Percentiles rank a stretch among this genome's conserved stretches.
Evolutionary conservation across 2,113 vertebrate species (phyloP).

Genomic region (Xenopus borealis): DNA sequence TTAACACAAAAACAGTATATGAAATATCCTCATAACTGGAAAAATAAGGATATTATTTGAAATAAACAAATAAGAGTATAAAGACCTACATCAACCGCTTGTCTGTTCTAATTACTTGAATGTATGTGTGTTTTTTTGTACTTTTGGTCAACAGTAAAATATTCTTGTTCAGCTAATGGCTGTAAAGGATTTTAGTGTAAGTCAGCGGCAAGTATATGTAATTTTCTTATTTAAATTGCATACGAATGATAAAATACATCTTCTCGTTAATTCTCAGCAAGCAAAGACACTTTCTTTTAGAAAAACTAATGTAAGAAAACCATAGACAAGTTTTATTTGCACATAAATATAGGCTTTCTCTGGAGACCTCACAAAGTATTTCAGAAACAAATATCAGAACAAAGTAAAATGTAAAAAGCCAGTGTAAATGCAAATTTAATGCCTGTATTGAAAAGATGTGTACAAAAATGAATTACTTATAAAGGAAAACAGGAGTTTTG

Average conservation of each 20-base stretch:
- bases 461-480: slow-evolving; percentile 82
- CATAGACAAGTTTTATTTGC: slow-evolving; percentile 45
- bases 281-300: slow-evolving; percentile 27
- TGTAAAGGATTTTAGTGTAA: slow-evolving; percentile 21
- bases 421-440: slow-evolving; percentile 66
- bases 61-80: slow-evolving; percentile 31
- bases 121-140: neutral
- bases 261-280: slow-evolving; percentile 21
- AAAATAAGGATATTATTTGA: slow-evolving; percentile 19
- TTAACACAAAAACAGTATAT: slow-evolving; percentile 6
- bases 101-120: slow-evolving; percentile 24
- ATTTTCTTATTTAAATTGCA: slow-evolving; percentile 15
- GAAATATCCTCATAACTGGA: slow-evolving; percentile 4
- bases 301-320: slow-evolving; percentile 23
- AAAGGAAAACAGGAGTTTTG: slow-evolving; percentile 72
- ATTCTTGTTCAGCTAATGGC: slow-evolving; percentile 10
- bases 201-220: slow-evolving; percentile 17
- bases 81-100: slow-evolving; percentile 19
- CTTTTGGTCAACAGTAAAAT: slow-evolving; percentile 21
- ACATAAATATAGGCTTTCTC: slow-evolving; percentile 44
- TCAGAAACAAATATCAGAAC: slow-evolving; percentile 42
- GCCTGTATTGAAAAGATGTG: slow-evolving; percentile 57
- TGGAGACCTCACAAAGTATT: slow-evolving; percentile 47
- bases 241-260: slow-evolving; percentile 26
- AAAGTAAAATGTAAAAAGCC: slow-evolving; percentile 48